A percentile compares a stretch with the other conserved stretches of the same genome.
Conservation (phyloP, 2,113 vertebrate genomes). For the Megaptera novaeangliae region DNA sequence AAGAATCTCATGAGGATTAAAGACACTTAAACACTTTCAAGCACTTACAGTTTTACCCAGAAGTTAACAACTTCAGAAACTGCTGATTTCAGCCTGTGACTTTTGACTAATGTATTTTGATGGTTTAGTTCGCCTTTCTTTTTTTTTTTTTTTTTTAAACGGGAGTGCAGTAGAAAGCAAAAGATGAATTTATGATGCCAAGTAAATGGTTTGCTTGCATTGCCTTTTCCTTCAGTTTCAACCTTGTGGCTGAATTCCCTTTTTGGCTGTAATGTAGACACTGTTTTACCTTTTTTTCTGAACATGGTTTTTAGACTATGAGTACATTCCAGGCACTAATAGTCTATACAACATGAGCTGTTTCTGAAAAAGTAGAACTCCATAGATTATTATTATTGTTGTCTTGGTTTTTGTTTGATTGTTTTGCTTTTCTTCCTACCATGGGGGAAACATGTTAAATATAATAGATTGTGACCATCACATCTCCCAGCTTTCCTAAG, state of each 20-base stretch:
- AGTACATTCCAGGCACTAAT: not conserved
- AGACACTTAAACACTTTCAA: not conserved
- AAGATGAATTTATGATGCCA: not conserved
- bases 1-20: not conserved
- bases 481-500: conserved; percentile 60
- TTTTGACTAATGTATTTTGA: not conserved
- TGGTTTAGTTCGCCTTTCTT: not conserved
- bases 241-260: not conserved
- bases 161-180: not conserved
- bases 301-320: not conserved
- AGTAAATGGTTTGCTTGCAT: not conserved
- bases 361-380: not conserved
- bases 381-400: not conserved
- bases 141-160: not conserved
- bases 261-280: not conserved
- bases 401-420: not conserved
- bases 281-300: not conserved
- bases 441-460: not conserved
- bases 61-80: not conserved
- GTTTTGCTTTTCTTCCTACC: not conserved
- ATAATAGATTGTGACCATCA: conserved; percentile 63
- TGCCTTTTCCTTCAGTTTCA: not conserved
- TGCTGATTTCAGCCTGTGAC: not conserved
- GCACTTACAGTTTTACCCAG: not conserved
- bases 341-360: not conserved